Conservation (phyloP, 2,888 invertebrate genomes). For the Ennomos erosarius region DNA sequence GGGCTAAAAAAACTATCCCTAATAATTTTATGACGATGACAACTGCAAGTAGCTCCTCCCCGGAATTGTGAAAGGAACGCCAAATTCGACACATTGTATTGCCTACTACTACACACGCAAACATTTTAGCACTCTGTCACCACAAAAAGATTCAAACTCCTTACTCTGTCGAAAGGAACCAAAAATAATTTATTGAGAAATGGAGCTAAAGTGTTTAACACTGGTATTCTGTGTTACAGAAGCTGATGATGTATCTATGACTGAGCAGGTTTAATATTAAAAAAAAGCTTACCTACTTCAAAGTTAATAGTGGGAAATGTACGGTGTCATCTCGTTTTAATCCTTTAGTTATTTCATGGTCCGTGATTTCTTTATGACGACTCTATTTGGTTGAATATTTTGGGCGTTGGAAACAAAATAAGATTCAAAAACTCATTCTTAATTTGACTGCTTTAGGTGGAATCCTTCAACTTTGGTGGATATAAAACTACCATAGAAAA, state of each 20-base stretch:
- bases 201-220: constrained; percentile 8
- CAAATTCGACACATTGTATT: constrained; percentile 73
- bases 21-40: constrained; percentile 73
- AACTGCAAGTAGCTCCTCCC: constrained; percentile 67
- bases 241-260: constrained; percentile 78
- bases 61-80: constrained; percentile 69
- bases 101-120: constrained; percentile 25
- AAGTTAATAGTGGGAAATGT: constrained; percentile 58
- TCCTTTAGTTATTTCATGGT: constrained; percentile 78
- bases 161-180: background rate
- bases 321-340: constrained; percentile 73
- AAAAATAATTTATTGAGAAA: background rate
- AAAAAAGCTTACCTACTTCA: constrained; percentile 48
- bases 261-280: constrained; percentile 59
- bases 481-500: too few relatives aligned
- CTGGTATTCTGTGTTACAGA: constrained; percentile 36
- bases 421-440: too few relatives aligned
- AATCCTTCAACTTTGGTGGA: too few relatives aligned
- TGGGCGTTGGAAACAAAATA: constrained; percentile 1
- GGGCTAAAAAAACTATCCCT: constrained; percentile 65
- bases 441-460: too few relatives aligned
- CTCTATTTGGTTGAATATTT: constrained; percentile 27
- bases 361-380: constrained; percentile 41
- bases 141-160: constrained; percentile 4
- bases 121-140: constrained; percentile 18